phyloP scores from a whole-genome alignment of 2,888 invertebrate genomes.

The Macrosiphum euphorbiae region DNA sequence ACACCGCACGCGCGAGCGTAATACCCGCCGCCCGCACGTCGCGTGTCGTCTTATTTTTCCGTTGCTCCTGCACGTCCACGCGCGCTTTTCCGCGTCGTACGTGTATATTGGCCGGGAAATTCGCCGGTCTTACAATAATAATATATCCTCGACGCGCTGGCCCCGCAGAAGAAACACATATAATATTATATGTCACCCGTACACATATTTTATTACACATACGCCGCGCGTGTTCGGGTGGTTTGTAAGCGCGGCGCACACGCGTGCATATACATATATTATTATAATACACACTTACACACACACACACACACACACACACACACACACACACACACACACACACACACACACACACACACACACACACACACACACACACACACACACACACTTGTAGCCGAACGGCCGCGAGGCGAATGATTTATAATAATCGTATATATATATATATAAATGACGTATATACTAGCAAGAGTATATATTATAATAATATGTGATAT shows the following conservation, averaged over 20 bases:
- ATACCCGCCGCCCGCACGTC: neutral
- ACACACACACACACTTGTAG: neutral
- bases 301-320: neutral
- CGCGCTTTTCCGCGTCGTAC: neutral
- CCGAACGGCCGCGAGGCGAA: neutral
- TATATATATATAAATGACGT: neutral
- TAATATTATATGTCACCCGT: neutral
- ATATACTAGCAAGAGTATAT: neutral
- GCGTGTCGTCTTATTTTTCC: neutral
- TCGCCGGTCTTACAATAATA: neutral
- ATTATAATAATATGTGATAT: neutral
- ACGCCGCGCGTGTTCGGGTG: neutral
- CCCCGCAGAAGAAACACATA: neutral
- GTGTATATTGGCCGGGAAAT: neutral
- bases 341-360: too few relatives aligned
- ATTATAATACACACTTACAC: neutral
- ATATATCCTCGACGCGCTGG: neutral
- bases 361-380: too few relatives aligned
- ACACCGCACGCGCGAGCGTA: neutral
- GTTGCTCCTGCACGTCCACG: neutral
- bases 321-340: too few relatives aligned
- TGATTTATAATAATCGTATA: conserved; percentile 35
- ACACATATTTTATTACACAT: neutral
- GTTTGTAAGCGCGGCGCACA: neutral
- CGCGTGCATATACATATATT: neutral